These are phyloP conservation scores for Auanema freiburgensis DNA, from an alignment of 2,888 invertebrate genomes.

Conservation along the genomic window DNA sequence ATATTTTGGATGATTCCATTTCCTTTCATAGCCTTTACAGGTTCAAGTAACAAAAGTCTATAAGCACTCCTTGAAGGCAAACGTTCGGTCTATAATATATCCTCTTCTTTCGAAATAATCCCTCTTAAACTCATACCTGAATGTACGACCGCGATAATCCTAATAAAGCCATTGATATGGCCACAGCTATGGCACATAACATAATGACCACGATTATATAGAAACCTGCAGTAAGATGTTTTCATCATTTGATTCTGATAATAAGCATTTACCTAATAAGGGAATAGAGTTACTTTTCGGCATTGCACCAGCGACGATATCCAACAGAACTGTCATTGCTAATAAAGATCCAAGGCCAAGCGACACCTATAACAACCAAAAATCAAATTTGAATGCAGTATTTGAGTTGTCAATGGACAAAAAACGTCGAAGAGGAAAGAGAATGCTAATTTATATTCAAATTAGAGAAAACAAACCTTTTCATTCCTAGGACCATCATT, in stretches of 20 bases:
- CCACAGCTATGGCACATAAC: slow-evolving; percentile 60
- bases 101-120: not conserved
- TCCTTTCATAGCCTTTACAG: slow-evolving; percentile 19
- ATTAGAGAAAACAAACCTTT: slow-evolving; percentile 30
- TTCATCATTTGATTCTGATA: not conserved
- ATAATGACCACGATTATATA: slow-evolving; percentile 61
- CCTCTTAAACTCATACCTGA: slow-evolving; percentile 15
- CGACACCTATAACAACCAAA: slow-evolving; percentile 35
- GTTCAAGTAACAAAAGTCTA: slow-evolving; percentile 23
- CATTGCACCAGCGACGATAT: slow-evolving; percentile 59
- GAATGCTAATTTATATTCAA: slow-evolving; percentile 12
- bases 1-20: slow-evolving; percentile 13
- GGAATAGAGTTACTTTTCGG: slow-evolving; percentile 62
- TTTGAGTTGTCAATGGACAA: not conserved
- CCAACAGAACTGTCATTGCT: slow-evolving; percentile 61
- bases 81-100: slow-evolving; percentile 27
- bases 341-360: slow-evolving; percentile 53
- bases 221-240: slow-evolving; percentile 38
- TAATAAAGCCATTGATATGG: slow-evolving; percentile 57
- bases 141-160: slow-evolving; percentile 45
- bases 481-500: slow-evolving; percentile 60
- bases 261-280: slow-evolving; percentile 36
- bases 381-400: no score
- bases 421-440: not conserved
- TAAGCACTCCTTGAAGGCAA: slow-evolving; percentile 31